Conservation (phyloP, 2,113 vertebrate genomes). For the Istiophorus platypterus region DNA sequence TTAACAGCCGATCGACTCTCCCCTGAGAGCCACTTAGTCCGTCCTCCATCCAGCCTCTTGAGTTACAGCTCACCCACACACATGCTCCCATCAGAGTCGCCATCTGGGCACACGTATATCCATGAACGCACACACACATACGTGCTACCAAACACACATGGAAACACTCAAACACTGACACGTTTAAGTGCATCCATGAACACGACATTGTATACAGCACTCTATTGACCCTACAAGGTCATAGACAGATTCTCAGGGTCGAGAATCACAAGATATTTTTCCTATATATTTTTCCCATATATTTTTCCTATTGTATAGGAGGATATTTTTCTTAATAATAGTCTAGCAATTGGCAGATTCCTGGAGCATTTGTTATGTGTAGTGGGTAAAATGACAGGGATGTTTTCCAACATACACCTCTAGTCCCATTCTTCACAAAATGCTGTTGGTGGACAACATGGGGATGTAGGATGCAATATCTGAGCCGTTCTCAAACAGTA, state of each 20-base stretch:
- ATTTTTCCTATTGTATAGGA: too few species aligned
- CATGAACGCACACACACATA: conserved; percentile 22
- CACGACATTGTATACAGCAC: neutral
- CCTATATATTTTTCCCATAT: too few species aligned
- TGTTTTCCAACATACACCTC: conserved; percentile 19
- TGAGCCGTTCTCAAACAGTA: neutral
- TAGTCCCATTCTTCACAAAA: neutral
- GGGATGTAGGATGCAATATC: neutral
- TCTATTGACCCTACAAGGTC: conserved; percentile 22
- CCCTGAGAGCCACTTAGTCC: conserved; percentile 81
- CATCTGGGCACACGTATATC: conserved; percentile 49
- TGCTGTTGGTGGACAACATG: neutral
- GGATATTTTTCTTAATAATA: conserved; percentile 23
- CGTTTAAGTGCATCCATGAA: neutral
- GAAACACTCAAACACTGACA: conserved; percentile 14
- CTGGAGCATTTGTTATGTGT: conserved; percentile 21
- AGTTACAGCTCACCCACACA: conserved; percentile 76
- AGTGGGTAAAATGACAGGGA: conserved; percentile 17
- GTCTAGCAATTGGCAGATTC: conserved; percentile 30
- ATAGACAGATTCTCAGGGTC: neutral
- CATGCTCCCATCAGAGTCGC: conserved; percentile 57
- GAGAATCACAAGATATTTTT: conserved; percentile 6
- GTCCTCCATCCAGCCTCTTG: conserved; percentile 77
- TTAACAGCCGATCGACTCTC: conserved; percentile 76
- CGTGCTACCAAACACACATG: conserved; percentile 12